phyloP scores from a whole-genome alignment of 2,888 invertebrate species.

The Pantelozetes paolii region DNA sequence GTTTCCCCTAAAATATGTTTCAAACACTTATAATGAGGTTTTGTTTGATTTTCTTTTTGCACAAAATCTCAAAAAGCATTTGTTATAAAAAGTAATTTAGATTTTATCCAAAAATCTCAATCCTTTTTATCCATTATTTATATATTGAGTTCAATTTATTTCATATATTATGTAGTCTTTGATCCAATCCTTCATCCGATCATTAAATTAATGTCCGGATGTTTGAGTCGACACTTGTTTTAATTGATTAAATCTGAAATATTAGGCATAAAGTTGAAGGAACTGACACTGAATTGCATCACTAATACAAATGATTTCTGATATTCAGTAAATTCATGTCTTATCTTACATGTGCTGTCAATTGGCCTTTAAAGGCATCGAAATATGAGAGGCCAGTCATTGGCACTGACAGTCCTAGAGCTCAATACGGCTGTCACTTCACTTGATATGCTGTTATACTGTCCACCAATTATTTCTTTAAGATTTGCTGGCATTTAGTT shows the following conservation, averaged over 20 bases:
- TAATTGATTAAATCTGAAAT: not conserved
- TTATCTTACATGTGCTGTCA: constrained; percentile 21
- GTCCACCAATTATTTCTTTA: not conserved
- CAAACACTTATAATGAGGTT: no score
- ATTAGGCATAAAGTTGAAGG: not conserved
- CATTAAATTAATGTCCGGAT: no score
- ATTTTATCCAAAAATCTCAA: no score
- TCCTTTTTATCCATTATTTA: no score
- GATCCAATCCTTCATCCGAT: no score
- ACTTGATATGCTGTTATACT: not conserved
- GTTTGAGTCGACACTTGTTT: not conserved
- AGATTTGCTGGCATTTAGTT: not conserved
- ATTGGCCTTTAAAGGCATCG: not conserved
- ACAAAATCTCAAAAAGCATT: no score
- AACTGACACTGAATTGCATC: not conserved
- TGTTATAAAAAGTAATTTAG: no score
- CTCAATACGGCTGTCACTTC: not conserved
- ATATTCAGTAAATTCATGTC: not conserved
- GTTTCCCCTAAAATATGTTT: no score
- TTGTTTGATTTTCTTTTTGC: no score
- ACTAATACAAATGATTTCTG: not conserved
- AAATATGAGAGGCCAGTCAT: constrained; percentile 17
- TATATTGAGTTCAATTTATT: no score
- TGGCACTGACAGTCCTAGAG: not conserved
- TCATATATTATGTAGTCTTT: no score